Evolutionary conservation across 2,888 invertebrate genomes (phyloP), one percentile per base, ranked within the genome.

Genomic region (Macrosoma leucophasiata): DNA sequence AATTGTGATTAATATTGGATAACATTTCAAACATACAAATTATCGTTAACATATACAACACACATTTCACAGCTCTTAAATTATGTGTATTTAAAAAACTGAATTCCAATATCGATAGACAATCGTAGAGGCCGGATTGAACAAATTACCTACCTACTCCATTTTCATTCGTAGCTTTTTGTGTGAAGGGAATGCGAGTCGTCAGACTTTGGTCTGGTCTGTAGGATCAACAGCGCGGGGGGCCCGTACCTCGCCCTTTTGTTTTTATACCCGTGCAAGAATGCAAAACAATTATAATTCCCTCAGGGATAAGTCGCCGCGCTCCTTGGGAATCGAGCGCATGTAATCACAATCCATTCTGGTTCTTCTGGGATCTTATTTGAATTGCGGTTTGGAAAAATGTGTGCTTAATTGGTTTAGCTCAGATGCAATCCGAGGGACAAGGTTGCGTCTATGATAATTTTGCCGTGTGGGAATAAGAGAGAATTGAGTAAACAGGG

Each of bases 281-380:
- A 82, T 81, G 82, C 82, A 82, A 82, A 82, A 79, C 81, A 84
- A 82, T 84, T 82, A 81, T 81, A 78, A 79, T 75, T 75, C 73
- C 71, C 76, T 61, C 66, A 63, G 75, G 77, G 76, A 81, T 74
- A 76, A 74, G 63, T 66, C 63, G 67, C 64, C 58, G 67, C 58
- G 29, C 65, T 71, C 64, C 67, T 65, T 66, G 66, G 62, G 69
- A 74, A 74, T 66, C 58, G 59, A 66, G 66, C 57, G 60, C 58
- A 55, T 58, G 67, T 66, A 76, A 76, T 77, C 73, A 63, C 67
- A 61, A 60, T 62, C 64, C 58, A 68, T 61, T 68, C 66, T 58
- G 58, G 60, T 66, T 68, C 62, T 59, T 62, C 58, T 60, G 55
- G 54, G 59, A 68, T 64, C 65, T 68, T 58, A 74, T 74, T 74